Percentiles rank a stretch among this genome's conserved stretches.
Evolutionary conservation across 2,888 invertebrate species (phyloP).

Genomic region (Linnaemya tessellans): DNA sequence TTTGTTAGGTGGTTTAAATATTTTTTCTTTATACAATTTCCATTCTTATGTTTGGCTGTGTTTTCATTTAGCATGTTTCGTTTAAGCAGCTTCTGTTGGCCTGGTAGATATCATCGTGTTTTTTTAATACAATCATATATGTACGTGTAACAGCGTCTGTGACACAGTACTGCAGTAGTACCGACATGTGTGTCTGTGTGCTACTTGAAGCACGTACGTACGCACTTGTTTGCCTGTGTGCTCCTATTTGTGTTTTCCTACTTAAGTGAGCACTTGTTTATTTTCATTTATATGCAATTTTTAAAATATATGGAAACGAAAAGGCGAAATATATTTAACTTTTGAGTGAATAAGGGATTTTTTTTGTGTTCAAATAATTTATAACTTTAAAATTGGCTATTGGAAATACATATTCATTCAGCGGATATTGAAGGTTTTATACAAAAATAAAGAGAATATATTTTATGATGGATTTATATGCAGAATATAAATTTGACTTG

Average conservation of each 20-base stretch:
- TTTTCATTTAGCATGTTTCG: not conserved
- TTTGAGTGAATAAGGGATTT: not conserved
- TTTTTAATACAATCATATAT: slow-evolving; percentile 51
- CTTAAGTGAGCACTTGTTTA: slow-evolving; percentile 67
- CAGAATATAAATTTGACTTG: too few relatives aligned
- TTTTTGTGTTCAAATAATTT: not conserved
- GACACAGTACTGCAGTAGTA: too few relatives aligned
- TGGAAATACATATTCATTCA: too few relatives aligned
- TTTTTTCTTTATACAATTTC: slow-evolving; percentile 24
- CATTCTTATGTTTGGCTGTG: slow-evolving; percentile 1
- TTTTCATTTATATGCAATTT: slow-evolving; percentile 41
- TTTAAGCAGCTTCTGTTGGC: slow-evolving; percentile 62
- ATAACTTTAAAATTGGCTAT: not conserved
- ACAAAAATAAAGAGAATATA: too few relatives aligned
- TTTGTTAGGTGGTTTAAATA: slow-evolving; percentile 17
- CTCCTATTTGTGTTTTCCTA: slow-evolving; percentile 24
- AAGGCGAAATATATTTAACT: slow-evolving; percentile 5
- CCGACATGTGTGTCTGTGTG: not conserved
- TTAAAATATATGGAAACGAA: slow-evolving; percentile 11
- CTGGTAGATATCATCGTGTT: slow-evolving; percentile 49
- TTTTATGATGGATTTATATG: too few relatives aligned
- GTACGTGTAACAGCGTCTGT: too few relatives aligned
- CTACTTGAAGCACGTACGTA: not conserved
- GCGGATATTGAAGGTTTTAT: too few relatives aligned
- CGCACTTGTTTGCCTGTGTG: not conserved